A percentile compares a stretch with the other conserved stretches of the same genome.
These are phyloP conservation scores for Parascotia fuliginaria DNA, from an alignment of 2,888 invertebrate genomes.

Conservation along the genomic window DNA sequence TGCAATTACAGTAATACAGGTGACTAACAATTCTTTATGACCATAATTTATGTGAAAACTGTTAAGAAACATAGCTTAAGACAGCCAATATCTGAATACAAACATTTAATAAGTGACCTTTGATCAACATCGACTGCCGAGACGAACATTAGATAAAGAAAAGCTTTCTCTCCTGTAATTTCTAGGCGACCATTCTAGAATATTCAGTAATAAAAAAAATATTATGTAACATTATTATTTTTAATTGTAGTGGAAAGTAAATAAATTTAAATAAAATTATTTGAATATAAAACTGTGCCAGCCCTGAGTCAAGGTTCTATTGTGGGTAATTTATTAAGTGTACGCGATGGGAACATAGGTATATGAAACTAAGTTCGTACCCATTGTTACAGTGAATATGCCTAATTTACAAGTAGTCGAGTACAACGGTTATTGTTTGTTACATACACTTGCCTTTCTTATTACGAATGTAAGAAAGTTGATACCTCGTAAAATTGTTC, in stretches of 20 bases:
- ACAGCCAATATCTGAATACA: too few species aligned
- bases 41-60: too few species aligned
- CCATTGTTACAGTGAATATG: slow-evolving; percentile 50
- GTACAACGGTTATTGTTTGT: slow-evolving; percentile 35
- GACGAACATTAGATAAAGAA: background rate
- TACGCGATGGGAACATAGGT: slow-evolving; percentile 42
- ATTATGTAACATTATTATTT: background rate
- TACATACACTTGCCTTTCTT: slow-evolving; percentile 30
- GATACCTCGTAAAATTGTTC: slow-evolving; percentile 23
- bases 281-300: slow-evolving; percentile 8
- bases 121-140: background rate
- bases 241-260: background rate
- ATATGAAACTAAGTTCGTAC: slow-evolving; percentile 30
- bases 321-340: slow-evolving; percentile 41
- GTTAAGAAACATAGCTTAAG: too few species aligned
- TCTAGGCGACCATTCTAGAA: too few species aligned
- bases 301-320: slow-evolving; percentile 24
- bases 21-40: too few species aligned
- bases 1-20: too few species aligned
- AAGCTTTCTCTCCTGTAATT: background rate
- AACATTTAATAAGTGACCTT: background rate
- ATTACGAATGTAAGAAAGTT: slow-evolving; percentile 37
- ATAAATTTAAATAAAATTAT: background rate
- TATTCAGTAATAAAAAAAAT: background rate
- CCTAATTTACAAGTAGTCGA: slow-evolving; percentile 40